Percentiles rank a stretch among this genome's conserved stretches.
phyloP scores from a whole-genome alignment of 2,888 invertebrate species.

The Monoplex corrugatus region DNA sequence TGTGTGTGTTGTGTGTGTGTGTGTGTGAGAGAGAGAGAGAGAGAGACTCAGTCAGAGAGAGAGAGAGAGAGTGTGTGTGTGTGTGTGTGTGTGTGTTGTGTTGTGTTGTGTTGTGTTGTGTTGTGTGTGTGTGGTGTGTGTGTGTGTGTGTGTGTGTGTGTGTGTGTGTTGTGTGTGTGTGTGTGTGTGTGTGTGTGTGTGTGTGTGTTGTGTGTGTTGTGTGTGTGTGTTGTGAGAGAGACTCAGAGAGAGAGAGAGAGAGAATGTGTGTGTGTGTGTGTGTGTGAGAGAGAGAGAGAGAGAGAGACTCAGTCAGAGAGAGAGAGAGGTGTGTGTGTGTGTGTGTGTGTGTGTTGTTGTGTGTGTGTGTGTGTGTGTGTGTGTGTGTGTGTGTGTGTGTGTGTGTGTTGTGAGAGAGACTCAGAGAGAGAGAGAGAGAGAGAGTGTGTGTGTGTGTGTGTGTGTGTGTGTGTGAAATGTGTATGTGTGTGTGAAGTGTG shows the following conservation, averaged over 20 bases:
- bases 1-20: background rate
- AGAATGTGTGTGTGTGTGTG: background rate
- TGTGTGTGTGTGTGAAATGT: too few species aligned
- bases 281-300: background rate
- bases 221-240: too few species aligned
- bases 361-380: conserved; percentile 6
- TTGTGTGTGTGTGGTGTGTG: background rate
- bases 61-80: too few species aligned
- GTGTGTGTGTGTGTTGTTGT: too few species aligned
- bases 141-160: background rate
- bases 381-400: conserved; percentile 14
- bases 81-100: too few species aligned
- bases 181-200: background rate
- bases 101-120: background rate
- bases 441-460: background rate
- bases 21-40: background rate
- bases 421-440: background rate
- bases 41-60: too few species aligned
- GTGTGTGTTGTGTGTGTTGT: background rate
- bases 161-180: background rate
- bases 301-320: background rate
- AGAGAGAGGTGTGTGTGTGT: too few species aligned
- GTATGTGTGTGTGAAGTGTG: background rate
- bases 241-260: too few species aligned
- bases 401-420: too few species aligned